Evolutionary conservation across 2,888 invertebrate genomes (phyloP).

Genomic region (Spatulosminthurus flaviceps): DNA sequence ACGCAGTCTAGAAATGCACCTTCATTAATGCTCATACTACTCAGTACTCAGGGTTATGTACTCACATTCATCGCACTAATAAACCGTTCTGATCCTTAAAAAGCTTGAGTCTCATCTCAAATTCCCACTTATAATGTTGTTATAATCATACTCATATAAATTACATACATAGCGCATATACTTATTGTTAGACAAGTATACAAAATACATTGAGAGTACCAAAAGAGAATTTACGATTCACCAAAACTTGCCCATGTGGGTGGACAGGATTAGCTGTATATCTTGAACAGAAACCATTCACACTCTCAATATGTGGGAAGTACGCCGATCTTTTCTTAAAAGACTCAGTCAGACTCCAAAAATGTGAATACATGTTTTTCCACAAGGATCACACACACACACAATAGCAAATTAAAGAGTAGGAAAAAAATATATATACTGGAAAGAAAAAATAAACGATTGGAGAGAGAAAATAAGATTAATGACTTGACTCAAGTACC

Average conservation of each 20-base stretch:
- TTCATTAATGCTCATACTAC: background rate
- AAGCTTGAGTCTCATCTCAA: background rate
- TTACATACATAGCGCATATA: too few relatives aligned
- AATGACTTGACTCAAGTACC: conserved; percentile 21
- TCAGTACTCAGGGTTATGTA: conserved; percentile 18
- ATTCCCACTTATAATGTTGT: background rate
- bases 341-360: too few relatives aligned
- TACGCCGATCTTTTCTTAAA: too few relatives aligned
- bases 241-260: conserved; percentile 30
- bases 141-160: background rate
- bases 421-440: background rate
- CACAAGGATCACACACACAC: too few relatives aligned
- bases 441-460: conserved; percentile 10
- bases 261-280: conserved; percentile 32
- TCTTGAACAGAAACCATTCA: background rate
- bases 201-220: background rate
- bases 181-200: background rate
- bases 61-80: background rate
- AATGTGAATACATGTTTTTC: too few relatives aligned
- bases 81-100: background rate
- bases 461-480: conserved; percentile 25
- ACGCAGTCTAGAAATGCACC: background rate
- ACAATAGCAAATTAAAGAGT: background rate
- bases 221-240: conserved; percentile 9
- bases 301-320: conserved; percentile 3